Conservation (phyloP, 2,113 vertebrate genomes). For the Gymnorhina tibicen region DNA sequence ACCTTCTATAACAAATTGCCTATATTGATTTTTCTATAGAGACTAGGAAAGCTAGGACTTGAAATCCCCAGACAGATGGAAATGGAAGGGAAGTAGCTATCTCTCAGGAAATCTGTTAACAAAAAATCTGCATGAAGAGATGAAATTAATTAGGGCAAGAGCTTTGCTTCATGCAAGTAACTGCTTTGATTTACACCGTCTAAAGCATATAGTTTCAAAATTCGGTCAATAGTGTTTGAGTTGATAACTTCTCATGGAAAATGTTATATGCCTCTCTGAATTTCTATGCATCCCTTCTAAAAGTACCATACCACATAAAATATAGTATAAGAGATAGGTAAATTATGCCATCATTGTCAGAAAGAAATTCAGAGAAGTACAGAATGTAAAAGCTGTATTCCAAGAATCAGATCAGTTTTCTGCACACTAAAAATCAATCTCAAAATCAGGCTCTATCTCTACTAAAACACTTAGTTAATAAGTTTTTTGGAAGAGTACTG, state of each 20-base stretch:
- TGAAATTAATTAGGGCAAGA: neutral
- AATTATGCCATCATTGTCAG: neutral
- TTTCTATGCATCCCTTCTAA: neutral
- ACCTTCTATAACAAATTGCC: neutral
- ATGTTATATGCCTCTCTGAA: neutral
- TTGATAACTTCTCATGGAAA: neutral
- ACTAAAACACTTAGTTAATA: neutral
- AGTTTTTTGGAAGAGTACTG: neutral
- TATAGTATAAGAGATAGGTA: neutral
- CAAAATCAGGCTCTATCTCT: neutral
- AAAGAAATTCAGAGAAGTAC: neutral
- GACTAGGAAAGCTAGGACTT: neutral
- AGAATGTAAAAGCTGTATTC: neutral
- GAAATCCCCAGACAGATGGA: neutral
- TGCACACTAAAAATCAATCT: neutral
- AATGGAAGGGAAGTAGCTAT: neutral
- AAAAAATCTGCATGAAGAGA: neutral
- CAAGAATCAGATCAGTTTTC: neutral
- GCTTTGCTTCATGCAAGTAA: neutral
- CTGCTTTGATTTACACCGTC: neutral
- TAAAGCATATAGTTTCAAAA: neutral
- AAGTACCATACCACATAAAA: neutral
- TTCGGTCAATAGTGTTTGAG: neutral
- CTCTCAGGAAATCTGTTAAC: neutral
- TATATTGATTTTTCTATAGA: neutral